Evolutionary conservation across 2,797 vertebrate species (phyloP).

Genomic region (Scomberomorus guttatus): DNA sequence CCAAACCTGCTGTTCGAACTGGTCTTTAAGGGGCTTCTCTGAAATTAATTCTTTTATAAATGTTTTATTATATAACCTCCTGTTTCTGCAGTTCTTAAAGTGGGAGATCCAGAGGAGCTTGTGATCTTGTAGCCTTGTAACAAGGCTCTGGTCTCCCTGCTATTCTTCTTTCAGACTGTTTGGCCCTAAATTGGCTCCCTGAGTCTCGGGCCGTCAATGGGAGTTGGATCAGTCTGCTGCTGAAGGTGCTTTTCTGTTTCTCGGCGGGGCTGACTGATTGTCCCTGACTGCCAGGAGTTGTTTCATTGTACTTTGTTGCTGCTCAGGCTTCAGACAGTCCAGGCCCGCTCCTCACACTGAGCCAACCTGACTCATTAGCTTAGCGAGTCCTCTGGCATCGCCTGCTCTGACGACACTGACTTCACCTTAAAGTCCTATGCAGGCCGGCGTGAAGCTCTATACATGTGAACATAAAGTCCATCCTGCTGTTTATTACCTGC

Average conservation of each 20-base stretch:
- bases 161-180: conserved; percentile 18
- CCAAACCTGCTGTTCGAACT: too few relatives aligned
- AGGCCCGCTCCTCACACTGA: conserved; percentile 30
- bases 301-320: conserved; percentile 56
- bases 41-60: too few relatives aligned
- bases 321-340: conserved; percentile 51
- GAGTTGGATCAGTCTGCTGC: conserved; percentile 61
- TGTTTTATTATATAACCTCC: too few relatives aligned
- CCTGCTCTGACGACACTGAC: conserved; percentile 26
- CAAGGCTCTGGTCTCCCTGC: conserved; percentile 16
- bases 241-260: conserved; percentile 68
- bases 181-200: conserved; percentile 49
- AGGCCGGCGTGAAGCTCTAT: conserved; percentile 15
- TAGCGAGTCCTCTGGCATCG: conserved; percentile 46
- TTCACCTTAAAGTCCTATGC: conserved; percentile 43
- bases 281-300: conserved; percentile 60
- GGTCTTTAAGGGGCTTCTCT: too few relatives aligned
- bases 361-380: conserved; percentile 65
- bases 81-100: too few relatives aligned
- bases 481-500: conserved; percentile 46
- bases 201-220: conserved; percentile 47
- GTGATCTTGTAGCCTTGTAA: conserved; percentile 3
- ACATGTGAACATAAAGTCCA: conserved; percentile 30
- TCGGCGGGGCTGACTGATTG: conserved; percentile 57
- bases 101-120: neutral